Evolutionary conservation across 2,888 invertebrate genomes (phyloP), one percentile per base, ranked within the genome.

Genomic region (Scaptomyza flava): DNA sequence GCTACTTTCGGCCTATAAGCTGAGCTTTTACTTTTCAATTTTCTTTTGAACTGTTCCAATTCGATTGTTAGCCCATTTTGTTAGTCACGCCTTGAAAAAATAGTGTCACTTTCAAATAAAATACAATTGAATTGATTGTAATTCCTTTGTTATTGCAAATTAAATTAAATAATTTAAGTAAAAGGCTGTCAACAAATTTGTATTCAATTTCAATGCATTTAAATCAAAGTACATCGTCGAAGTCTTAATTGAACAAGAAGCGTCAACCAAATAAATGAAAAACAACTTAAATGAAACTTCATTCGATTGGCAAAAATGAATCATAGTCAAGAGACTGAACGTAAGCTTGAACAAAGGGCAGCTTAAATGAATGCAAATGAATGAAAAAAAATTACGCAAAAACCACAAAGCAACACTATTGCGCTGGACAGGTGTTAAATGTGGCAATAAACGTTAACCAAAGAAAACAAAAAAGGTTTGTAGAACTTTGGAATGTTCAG

Each of bases 401-500:
- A 73, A 50, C 46, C 74, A 23, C 53, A 74, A 51, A 23, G 9
- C 23, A 51, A 30, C 41, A 59, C 9, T 53, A 62, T 58, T 43
- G 45, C 34, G 30, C 38, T 50, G 42, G 14, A 12, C 65, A 75
- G 77, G 72, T 78, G 75, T 57, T 47, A 43, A 43, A 68, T 45
- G 58, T 38, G 42, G 38, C 54, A 52, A 52, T 33, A 65, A 56
- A 59, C 12, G 43, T 47, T n/a, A 14, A 14, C 14, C 34, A 45
- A 34, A 31, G 48, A 48, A 34, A 42, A 30, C 7, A 33, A 31
- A 48, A 53, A 41, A 14, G 5, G 33, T 7, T 31, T 5, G 8
- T 12, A 48, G 12, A 67, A 50, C 62, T 65, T 14, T 43, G 72
- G 82, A 70, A 79, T 84, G 60, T 51, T n/a, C 43, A 47, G 58